These are phyloP conservation scores for Nanorana parkeri DNA, from an alignment of 2,113 vertebrate genomes.

Conservation along the genomic window DNA sequence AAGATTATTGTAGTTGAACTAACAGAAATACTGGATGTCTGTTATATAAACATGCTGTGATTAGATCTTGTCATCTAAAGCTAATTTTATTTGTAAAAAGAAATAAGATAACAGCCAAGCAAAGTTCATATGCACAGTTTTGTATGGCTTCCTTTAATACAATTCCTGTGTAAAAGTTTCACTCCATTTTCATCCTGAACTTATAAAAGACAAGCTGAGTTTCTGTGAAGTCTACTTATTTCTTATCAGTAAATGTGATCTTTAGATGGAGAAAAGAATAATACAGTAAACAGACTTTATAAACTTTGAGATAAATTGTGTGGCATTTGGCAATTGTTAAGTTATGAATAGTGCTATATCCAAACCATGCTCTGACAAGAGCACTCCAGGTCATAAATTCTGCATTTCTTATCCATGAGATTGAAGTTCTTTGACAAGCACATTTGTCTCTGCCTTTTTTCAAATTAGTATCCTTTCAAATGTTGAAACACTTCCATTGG, in stretches of 20 bases:
- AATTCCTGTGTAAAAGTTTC: background rate
- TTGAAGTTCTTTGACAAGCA: constrained; percentile 25
- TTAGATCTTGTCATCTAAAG: too few species aligned
- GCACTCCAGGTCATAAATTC: constrained; percentile 38
- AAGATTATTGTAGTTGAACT: too few species aligned
- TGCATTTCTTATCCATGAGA: constrained; percentile 24
- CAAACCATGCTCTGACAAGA: constrained; percentile 29
- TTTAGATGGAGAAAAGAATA: constrained; percentile 10
- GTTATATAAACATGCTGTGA: too few species aligned
- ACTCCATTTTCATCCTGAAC: background rate
- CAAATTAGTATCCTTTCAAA: constrained; percentile 28
- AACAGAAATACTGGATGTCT: too few species aligned
- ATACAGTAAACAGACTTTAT: constrained; percentile 26
- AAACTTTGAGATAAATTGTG: constrained; percentile 22
- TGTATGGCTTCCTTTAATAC: background rate
- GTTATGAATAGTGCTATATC: constrained; percentile 18
- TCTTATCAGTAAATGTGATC: constrained; percentile 19
- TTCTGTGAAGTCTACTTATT: constrained; percentile 1
- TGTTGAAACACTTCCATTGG: constrained; percentile 1
- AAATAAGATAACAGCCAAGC: too few species aligned
- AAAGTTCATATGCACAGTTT: too few species aligned
- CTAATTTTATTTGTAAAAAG: too few species aligned
- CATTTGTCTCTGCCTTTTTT: constrained; percentile 36
- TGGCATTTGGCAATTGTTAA: constrained; percentile 39
- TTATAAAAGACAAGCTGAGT: background rate